Base-by-base conservation (phyloP, 2,797 vertebrate genomes). In the Clarias pachynema region DNA sequence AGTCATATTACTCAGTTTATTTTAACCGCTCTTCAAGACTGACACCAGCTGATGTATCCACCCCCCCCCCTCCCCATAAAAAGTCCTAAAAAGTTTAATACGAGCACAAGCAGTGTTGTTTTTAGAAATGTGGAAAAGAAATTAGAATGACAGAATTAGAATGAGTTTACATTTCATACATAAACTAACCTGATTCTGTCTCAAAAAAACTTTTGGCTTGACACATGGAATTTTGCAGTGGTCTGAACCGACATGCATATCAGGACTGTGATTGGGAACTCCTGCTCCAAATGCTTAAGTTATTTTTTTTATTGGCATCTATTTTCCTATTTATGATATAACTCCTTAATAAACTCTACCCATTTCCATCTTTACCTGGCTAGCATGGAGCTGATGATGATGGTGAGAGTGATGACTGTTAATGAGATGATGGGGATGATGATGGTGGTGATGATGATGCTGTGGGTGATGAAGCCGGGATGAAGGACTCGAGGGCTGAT, bases 381-480 rank as follows among this genome's bases (percentile, higher is more conserved):
- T 87, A 53, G 94, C 68, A 87, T 95, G 94, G 16, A 93, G 83
- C 80, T 95, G 94, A 88, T 94, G 94, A 85, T 91, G 91, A 79
- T 91, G 82, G 29, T 84, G 82, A 74, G 37, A 93, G 83, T 94
- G 94, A 79, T 81, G 92, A 79, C 94, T 93, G 82, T 93, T 77
- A 24, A 84, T 84, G 72, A 84, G 93, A 83, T 84, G 93, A 84
- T 95, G 94, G 83, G 94, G 94, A 80, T 95, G 95, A 86, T 94
- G 94, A 86, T 93, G 94, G 87, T 94, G 94, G 83, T 94, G 94
- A 73, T 74, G 92, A 74, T 94, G 94, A 85, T 93, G 94, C 87
- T 93, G 95, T 81, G 94, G 94, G 88, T 94, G 94, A 88, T 95
- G 94, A 88, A 94, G 94, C 73, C 91, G 93, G 79, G 91, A 92